A percentile compares a stretch with the other conserved stretches of the same genome.
These are phyloP conservation scores for Phocides pigmalion DNA, from an alignment of 1,140 invertebrate genomes.

Conservation along the genomic window DNA sequence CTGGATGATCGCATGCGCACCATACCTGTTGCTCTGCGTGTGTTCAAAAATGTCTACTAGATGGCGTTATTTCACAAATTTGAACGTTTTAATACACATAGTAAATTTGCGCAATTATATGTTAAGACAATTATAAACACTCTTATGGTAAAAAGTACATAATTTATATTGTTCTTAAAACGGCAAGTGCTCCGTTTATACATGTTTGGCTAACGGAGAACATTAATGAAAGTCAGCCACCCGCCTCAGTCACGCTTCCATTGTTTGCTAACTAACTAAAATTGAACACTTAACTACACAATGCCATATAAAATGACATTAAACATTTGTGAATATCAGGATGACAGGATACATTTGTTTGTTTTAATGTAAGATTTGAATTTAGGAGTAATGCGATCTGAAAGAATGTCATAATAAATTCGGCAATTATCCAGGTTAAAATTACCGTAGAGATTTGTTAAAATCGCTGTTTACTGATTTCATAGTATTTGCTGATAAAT, in stretches of 20 bases:
- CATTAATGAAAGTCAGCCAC: slow-evolving; percentile 58
- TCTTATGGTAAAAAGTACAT: not conserved
- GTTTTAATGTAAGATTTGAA: not conserved
- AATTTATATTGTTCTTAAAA: slow-evolving; percentile 50
- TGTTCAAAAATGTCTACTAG: slow-evolving; percentile 24
- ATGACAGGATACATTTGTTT: slow-evolving; percentile 5
- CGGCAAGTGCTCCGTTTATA: slow-evolving; percentile 43
- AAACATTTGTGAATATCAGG: slow-evolving; percentile 22
- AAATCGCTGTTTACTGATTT: too few species aligned
- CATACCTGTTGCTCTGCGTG: slow-evolving; percentile 5
- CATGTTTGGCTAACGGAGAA: slow-evolving; percentile 44
- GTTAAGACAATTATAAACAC: not conserved
- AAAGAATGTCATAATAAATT: too few species aligned
- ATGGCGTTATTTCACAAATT: slow-evolving; percentile 34
- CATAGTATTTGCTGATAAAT: too few species aligned
- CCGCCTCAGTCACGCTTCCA: slow-evolving; percentile 58
- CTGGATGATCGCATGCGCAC: slow-evolving; percentile 33
- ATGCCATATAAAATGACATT: slow-evolving; percentile 37
- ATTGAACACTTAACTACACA: slow-evolving; percentile 57
- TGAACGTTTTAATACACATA: not conserved
- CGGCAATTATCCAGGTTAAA: too few species aligned
- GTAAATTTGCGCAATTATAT: not conserved
- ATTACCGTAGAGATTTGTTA: too few species aligned
- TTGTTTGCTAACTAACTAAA: slow-evolving; percentile 62
- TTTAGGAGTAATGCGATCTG: not conserved